Conservation (phyloP, 2,797 vertebrate genomes). For the Pipistrellus pygmaeus region DNA sequence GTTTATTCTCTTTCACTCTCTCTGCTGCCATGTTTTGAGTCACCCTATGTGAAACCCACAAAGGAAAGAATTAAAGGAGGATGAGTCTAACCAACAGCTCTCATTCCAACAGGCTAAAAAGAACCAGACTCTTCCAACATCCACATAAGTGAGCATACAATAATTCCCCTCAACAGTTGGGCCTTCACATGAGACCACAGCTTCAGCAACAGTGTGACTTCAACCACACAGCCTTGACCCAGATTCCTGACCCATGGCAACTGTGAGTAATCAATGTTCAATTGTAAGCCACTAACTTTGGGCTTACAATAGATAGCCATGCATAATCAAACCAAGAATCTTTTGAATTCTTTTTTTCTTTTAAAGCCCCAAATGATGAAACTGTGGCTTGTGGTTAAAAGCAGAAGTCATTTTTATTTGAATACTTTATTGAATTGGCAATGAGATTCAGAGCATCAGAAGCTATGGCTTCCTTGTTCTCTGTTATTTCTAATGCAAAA, state of each 20-base stretch:
- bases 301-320: background rate
- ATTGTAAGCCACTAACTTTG: background rate
- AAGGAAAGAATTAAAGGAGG: background rate
- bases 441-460: constrained; percentile 10
- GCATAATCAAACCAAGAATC: background rate
- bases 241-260: background rate
- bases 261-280: background rate
- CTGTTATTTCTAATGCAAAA: background rate
- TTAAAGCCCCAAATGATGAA: constrained; percentile 9
- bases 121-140: background rate
- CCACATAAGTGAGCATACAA: background rate
- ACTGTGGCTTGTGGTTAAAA: background rate
- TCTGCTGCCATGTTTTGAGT: background rate
- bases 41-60: background rate
- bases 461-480: background rate
- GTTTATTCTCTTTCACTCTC: background rate
- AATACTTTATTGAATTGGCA: constrained; percentile 34
- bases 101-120: background rate
- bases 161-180: background rate
- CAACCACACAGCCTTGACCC: background rate
- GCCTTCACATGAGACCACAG: background rate
- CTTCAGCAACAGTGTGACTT: background rate
- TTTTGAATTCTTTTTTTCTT: constrained; percentile 2
- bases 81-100: background rate
- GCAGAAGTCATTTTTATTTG: background rate